phyloP scores from a whole-genome alignment of 1,140 invertebrate genomes.

The Leptonema lineaticorne region DNA sequence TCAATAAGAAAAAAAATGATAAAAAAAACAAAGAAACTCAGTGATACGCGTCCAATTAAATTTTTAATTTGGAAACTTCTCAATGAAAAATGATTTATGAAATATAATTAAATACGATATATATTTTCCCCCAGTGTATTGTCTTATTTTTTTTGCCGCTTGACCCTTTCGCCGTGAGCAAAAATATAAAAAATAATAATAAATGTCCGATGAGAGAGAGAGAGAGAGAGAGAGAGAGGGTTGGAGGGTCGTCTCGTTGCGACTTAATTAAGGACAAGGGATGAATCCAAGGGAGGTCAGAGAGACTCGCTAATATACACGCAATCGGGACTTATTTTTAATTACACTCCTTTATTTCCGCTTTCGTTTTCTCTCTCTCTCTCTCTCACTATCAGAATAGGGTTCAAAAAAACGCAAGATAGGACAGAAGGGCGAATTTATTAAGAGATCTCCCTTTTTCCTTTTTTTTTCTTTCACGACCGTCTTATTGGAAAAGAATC shows the following conservation, averaged over 20 bases:
- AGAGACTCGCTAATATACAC: slow-evolving; percentile 37
- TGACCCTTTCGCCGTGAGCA: slow-evolving; percentile 1
- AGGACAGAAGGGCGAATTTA: background rate
- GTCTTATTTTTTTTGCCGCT: background rate
- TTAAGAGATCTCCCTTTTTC: slow-evolving; percentile 18
- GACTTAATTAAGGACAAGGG: slow-evolving; percentile 22
- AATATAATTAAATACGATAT: too few relatives aligned
- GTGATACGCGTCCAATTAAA: background rate
- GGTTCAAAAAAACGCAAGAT: slow-evolving; percentile 4
- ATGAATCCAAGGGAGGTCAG: background rate
- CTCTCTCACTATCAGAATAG: background rate
- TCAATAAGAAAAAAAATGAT: too few relatives aligned
- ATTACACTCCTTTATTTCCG: slow-evolving; percentile 38
- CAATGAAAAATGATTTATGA: background rate
- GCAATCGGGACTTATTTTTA: slow-evolving; percentile 40
- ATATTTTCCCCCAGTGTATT: background rate
- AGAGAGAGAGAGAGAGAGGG: background rate
- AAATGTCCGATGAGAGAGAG: background rate
- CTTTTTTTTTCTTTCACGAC: background rate
- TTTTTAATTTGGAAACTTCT: slow-evolving; percentile 2
- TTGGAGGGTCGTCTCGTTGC: background rate
- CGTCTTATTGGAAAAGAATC: slow-evolving; percentile 16
- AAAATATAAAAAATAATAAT: background rate
- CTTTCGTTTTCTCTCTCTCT: slow-evolving; percentile 8
- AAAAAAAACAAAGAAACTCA: too few relatives aligned